These are phyloP conservation scores for Agrochola lota DNA, from an alignment of 2,888 invertebrate genomes.

Conservation along the genomic window DNA sequence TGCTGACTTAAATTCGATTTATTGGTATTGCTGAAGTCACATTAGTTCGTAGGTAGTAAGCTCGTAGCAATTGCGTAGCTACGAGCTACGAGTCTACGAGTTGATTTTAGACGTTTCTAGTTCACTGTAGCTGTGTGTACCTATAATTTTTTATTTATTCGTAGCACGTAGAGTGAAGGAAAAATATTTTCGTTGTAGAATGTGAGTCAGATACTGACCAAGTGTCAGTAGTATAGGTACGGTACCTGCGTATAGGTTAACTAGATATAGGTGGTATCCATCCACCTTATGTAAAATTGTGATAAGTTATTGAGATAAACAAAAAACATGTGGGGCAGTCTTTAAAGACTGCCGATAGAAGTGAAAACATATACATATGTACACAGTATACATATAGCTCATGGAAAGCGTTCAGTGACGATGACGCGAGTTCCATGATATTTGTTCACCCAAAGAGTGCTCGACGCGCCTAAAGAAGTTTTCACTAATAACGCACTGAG, in stretches of 20 bases:
- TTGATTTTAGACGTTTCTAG: constrained; percentile 20
- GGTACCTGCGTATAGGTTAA: background rate
- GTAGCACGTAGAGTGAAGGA: background rate
- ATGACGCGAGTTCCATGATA: no score
- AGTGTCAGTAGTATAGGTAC: background rate
- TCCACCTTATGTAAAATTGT: background rate
- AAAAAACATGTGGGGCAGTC: no score
- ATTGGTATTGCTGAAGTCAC: constrained; percentile 35
- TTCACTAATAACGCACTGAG: no score
- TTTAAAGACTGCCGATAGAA: no score
- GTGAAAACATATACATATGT: no score
- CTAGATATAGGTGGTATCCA: background rate
- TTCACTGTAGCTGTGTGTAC: background rate
- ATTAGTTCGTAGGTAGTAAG: constrained; percentile 27
- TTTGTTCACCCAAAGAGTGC: no score
- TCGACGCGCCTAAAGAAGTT: no score
- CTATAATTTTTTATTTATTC: constrained; percentile 6
- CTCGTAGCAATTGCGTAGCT: constrained; percentile 37
- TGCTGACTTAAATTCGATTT: constrained; percentile 49
- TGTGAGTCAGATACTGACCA: constrained; percentile 1
- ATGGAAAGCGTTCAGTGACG: no score
- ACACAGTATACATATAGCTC: no score
- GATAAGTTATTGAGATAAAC: background rate
- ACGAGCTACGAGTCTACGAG: constrained; percentile 8
- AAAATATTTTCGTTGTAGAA: constrained; percentile 19